Base-by-base conservation (phyloP, 2,888 invertebrate genomes). In the Drosophila parthenogenetica region DNA sequence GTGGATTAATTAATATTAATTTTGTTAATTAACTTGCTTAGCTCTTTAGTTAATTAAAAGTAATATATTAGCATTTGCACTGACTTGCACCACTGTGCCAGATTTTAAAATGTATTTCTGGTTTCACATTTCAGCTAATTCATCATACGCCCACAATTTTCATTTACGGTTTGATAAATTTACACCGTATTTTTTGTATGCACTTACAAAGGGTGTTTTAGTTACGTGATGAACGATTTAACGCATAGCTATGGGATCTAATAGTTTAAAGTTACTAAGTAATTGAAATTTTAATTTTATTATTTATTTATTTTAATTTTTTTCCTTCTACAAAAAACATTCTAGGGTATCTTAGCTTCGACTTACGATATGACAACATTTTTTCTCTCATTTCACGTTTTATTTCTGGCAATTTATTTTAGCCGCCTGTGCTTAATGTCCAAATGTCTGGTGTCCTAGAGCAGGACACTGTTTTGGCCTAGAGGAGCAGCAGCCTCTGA, bases 371-470 rank as follows among this genome's bases (percentile, higher is more conserved):
- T 13, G 35, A 13, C 35, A 35, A 13, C 3, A 22, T 35, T 69
- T 32, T 22, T 13, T 16, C 11, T 39, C 10, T 35, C 14, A 3
- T 14, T 11, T n/a, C 4, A 29, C 49, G 49, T 64, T 69, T 53
- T 71, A 66, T 83, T 84, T 74, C 72, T 67, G 67, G 49, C 77
- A 76, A 86, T 84, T 84, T 81, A 73, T 82, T 76, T 80, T 57
- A 54, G 68, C 45, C 50, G 64, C 68, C 69, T 75, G 61, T 32
- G 73, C 76, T 79, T 69, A 79, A 76, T 86, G 71, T 55, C 50
- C 58, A 11, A 35, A 35, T 35, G 22, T 25, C 8, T n/a, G 2
- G 4, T 29, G 29, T 29, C 8, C 13, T 13, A 16, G 3, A 13
- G 37, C 43, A 19, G 55, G 8, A 29, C 40, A 14, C 35, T 5